Conservation (phyloP, 2,888 invertebrate genomes). For the Epirrhoe alternata region DNA sequence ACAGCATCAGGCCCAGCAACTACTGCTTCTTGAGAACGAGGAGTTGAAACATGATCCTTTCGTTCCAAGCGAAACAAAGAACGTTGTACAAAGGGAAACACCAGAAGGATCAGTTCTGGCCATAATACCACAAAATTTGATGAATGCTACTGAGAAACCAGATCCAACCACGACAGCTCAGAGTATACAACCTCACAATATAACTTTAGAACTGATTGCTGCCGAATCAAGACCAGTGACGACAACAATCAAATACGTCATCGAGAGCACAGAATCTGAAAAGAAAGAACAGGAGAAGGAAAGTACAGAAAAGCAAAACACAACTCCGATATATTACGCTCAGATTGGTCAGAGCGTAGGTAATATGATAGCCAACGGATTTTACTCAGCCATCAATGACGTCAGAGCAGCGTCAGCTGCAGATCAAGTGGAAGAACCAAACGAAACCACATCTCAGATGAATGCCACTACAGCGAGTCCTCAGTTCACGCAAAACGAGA, state of each 20-base stretch:
- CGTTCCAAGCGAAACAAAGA: conserved; percentile 61
- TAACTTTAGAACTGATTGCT: conserved; percentile 57
- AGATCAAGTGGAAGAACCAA: conserved; percentile 85
- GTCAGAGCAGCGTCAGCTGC: conserved; percentile 86
- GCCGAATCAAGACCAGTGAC: conserved; percentile 63
- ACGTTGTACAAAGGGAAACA: conserved; percentile 73
- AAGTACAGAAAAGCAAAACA: conserved; percentile 45
- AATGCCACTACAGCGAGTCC: conserved; percentile 55
- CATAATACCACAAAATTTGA: conserved; percentile 61
- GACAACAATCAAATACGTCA: conserved; percentile 65
- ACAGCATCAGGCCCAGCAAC: conserved; percentile 51
- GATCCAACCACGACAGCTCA: conserved; percentile 53
- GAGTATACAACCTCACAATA: conserved; percentile 55
- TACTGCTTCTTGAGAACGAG: conserved; percentile 67
- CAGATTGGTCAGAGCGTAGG: conserved; percentile 76
- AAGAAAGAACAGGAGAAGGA: conserved; percentile 44
- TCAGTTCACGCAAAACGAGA: conserved; percentile 60
- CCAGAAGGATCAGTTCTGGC: conserved; percentile 67
- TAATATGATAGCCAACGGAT: conserved; percentile 69
- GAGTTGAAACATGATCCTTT: conserved; percentile 62
- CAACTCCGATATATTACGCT: conserved; percentile 78
- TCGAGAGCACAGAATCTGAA: conserved; percentile 53
- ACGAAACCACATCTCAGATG: conserved; percentile 63
- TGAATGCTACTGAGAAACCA: conserved; percentile 61
- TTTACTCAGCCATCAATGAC: conserved; percentile 86